Percentiles rank a stretch among this genome's conserved stretches.
Evolutionary conservation across 2,113 vertebrate genomes (phyloP).

Genomic region (Varanus salvator): DNA sequence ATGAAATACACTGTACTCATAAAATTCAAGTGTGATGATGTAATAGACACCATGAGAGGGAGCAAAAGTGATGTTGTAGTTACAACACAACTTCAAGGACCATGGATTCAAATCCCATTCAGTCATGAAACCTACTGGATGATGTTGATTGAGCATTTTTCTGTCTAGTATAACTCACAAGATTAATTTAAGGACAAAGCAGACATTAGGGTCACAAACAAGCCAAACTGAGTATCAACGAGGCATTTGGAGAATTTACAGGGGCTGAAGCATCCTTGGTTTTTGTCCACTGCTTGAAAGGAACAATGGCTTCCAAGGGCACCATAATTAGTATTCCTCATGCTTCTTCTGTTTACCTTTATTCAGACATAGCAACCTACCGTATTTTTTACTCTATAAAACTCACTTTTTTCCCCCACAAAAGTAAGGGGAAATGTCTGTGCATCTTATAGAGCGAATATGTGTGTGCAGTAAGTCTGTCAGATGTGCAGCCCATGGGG

Average conservation of each 20-base stretch:
- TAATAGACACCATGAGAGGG: not conserved
- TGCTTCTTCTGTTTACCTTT: not conserved
- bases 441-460: too few species aligned
- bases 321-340: not conserved
- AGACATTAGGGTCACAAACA: too few species aligned
- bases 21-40: not conserved
- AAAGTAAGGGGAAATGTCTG: too few species aligned
- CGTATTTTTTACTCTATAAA: too few species aligned
- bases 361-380: too few species aligned
- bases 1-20: not conserved
- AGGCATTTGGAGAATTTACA: too few species aligned
- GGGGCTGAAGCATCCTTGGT: too few species aligned
- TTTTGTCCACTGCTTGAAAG: not conserved
- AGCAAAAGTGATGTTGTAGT: not conserved
- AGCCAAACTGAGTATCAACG: too few species aligned
- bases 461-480: too few species aligned
- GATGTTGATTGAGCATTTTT: not conserved
- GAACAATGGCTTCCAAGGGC: not conserved
- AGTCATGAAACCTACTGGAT: not conserved
- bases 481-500: too few species aligned
- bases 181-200: not conserved
- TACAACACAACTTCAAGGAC: not conserved
- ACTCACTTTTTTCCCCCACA: too few species aligned
- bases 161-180: not conserved
- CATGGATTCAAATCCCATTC: not conserved